Percentiles rank a stretch among this genome's conserved stretches.
These are phyloP conservation scores for Percopsis omiscomaycus DNA, from an alignment of 2,797 vertebrate species.

Conservation along the genomic window DNA sequence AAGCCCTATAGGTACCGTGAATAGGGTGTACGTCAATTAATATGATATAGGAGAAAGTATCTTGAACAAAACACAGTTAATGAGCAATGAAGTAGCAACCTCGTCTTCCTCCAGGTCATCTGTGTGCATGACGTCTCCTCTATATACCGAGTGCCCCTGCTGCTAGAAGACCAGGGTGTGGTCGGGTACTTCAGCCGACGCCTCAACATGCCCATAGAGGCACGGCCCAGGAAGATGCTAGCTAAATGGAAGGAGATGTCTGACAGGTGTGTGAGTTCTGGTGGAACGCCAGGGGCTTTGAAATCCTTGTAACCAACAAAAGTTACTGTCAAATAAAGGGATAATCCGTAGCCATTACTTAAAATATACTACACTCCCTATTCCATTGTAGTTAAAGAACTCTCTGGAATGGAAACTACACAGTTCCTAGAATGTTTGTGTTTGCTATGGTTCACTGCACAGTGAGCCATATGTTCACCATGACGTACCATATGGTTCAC, in stretches of 20 bases:
- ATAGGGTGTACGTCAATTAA: too few species aligned
- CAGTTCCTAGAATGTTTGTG: too few species aligned
- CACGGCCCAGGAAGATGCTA: constrained; percentile 86
- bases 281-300: not conserved
- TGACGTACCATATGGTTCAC: too few species aligned
- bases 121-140: constrained; percentile 94
- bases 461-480: too few species aligned
- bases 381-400: too few species aligned
- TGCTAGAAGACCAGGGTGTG: constrained; percentile 91
- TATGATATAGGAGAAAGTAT: not conserved
- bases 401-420: too few species aligned
- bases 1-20: too few species aligned
- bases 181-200: constrained; percentile 88
- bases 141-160: constrained; percentile 89
- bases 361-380: too few species aligned
- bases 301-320: not conserved
- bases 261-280: constrained; percentile 79
- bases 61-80: not conserved
- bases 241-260: constrained; percentile 97
- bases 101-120: constrained; percentile 82
- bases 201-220: constrained; percentile 85
- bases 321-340: too few species aligned
- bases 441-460: too few species aligned
- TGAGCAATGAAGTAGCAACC: not conserved
- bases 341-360: too few species aligned